Conservation (phyloP, 30 jellyfish, hydroid and myxozoan species). For the Aurelia sp. region DNA sequence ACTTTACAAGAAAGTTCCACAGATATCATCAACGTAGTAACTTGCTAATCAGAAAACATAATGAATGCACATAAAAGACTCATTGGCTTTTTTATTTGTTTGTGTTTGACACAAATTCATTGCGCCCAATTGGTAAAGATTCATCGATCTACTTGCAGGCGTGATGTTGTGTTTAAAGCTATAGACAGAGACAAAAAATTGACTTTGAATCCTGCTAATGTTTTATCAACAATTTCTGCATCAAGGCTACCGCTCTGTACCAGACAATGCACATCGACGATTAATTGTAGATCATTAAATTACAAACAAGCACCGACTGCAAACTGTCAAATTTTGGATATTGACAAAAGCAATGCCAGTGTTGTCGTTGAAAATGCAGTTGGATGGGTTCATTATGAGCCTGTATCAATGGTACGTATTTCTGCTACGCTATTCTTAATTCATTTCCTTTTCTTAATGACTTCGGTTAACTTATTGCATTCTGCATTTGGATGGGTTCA, state of each 20-base stretch:
- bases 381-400: constrained; percentile 62
- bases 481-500: constrained; percentile 50
- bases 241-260: constrained; percentile 25
- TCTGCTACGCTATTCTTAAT: too few species aligned
- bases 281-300: constrained; percentile 22
- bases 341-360: not conserved
- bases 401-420: constrained; percentile 28
- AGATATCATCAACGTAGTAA: too few species aligned
- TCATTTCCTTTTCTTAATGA: too few species aligned
- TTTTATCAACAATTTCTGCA: not conserved
- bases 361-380: not conserved
- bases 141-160: constrained; percentile 45
- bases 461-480: too few species aligned
- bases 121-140: not conserved
- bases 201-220: not conserved
- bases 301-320: constrained; percentile 8
- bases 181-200: constrained; percentile 27
- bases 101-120: too few species aligned
- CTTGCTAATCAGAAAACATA: too few species aligned
- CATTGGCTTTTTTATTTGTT: too few species aligned
- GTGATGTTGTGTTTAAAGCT: constrained; percentile 39
- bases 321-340: constrained; percentile 27
- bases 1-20: too few species aligned
- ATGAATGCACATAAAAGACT: too few species aligned
- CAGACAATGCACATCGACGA: constrained; percentile 11